Conservation (phyloP, 2,797 vertebrate genomes). For the Gadopsis bispinosus region DNA sequence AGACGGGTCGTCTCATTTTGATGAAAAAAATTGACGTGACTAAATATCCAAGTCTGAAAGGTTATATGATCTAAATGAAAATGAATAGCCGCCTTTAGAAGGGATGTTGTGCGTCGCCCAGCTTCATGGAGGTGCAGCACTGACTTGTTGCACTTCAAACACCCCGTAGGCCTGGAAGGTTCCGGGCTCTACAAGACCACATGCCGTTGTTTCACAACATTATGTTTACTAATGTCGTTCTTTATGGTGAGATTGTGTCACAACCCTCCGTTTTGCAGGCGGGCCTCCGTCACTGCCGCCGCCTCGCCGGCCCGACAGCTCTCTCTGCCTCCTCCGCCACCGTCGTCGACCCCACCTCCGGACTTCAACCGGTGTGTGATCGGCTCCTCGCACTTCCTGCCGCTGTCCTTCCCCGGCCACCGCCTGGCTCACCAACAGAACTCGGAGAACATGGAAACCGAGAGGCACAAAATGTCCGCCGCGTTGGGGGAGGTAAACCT, state of each 20-base stretch:
- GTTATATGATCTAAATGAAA: background rate
- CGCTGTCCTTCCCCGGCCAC: slow-evolving; percentile 89
- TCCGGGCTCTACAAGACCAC: background rate
- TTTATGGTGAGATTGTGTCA: background rate
- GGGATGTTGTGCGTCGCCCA: too few species aligned
- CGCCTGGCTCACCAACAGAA: slow-evolving; percentile 90
- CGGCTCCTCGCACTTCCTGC: slow-evolving; percentile 78
- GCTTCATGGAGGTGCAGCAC: too few species aligned
- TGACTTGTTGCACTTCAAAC: too few species aligned
- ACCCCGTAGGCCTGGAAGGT: background rate
- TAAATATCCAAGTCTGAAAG: background rate
- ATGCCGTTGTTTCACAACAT: background rate
- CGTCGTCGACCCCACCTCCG: slow-evolving; percentile 89
- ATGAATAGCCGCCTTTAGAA: background rate
- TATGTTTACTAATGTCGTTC: background rate
- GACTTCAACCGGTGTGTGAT: slow-evolving; percentile 92
- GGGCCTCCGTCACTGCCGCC: background rate
- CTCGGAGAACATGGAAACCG: slow-evolving; percentile 90
- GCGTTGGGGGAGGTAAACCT: slow-evolving; percentile 79
- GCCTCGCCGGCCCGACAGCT: slow-evolving; percentile 38
- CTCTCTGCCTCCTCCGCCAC: slow-evolving; percentile 54
- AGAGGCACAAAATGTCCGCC: slow-evolving; percentile 87
- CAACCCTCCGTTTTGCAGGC: slow-evolving; percentile 52
- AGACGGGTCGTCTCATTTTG: background rate
- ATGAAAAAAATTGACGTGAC: background rate